Base-by-base conservation (phyloP, 2,797 vertebrate species). In the Alfaro cultratus region DNA sequence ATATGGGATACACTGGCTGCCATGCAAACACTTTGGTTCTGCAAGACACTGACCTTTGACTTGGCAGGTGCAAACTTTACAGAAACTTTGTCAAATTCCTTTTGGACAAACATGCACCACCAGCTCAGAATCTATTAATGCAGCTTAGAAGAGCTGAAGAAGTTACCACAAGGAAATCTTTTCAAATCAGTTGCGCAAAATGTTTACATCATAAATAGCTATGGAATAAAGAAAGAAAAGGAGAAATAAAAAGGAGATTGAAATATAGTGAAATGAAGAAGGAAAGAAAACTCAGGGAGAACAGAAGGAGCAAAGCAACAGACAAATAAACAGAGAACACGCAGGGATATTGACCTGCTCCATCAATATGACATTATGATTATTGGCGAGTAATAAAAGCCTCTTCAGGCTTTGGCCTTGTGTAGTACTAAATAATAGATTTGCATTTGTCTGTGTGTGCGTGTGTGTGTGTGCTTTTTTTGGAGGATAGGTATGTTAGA, bases 381-480 rank as follows among this genome's bases (percentile, higher is more conserved):
- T 94, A 95, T 94, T 94, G 94, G 86, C 91, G 92, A 90, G 85
- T 90, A 80, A 92, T 94, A 94, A 94, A 94, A 93, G 90, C 89
- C 83, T 90, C 78, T 89, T 36, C 82, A 82, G 82, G 83, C 87
- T 86, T 55, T 74, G 89, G 88, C 91, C 93, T 93, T 90, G 91
- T 80, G 80, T 80, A 82, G 85, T 79, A 85, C 76, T 91, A 91
- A 92, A 94, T 92, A 87, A 90, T 87, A 80, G 67, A 74, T 49
- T 1, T 15, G 0, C 47, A 6, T 26, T 12, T 82, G 47, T 83
- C 72, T 80, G 76, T 79, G 41, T 75, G 43, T 74, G 55, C 73
- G 29, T 78, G 78, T 82, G 83, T 73, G 73, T 74, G 81, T 79
- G 83, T 68, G 73, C 60, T 36, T 18, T 34, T 62, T 64, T 36